These are phyloP conservation scores for Temnothorax unifasciatus DNA, from an alignment of 2,888 invertebrate species.

Conservation along the genomic window DNA sequence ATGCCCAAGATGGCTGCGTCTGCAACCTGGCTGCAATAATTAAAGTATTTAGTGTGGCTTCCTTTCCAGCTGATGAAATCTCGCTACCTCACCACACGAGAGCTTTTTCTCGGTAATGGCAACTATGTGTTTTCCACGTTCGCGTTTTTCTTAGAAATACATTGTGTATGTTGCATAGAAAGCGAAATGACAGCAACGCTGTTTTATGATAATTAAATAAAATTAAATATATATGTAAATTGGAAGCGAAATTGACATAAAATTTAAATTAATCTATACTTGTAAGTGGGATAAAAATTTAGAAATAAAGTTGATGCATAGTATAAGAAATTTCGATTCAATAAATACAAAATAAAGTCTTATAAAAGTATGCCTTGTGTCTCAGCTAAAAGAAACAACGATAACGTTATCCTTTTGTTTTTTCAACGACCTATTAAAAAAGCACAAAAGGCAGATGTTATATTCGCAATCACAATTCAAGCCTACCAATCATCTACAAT, in stretches of 20 bases:
- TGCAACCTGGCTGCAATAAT: constrained; percentile 72
- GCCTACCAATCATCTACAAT: too few relatives aligned
- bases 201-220: not conserved
- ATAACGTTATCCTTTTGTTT: not conserved
- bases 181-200: not conserved
- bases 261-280: not conserved
- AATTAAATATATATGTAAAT: not conserved
- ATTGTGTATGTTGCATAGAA: not conserved
- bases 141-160: constrained; percentile 20
- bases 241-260: not conserved
- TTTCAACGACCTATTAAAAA: constrained; percentile 23
- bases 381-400: not conserved
- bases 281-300: not conserved
- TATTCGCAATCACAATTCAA: constrained; percentile 20
- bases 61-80: constrained; percentile 54
- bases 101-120: constrained; percentile 47
- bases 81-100: constrained; percentile 43
- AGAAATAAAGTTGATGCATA: not conserved
- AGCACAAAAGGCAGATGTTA: not conserved
- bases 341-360: not conserved
- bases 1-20: constrained; percentile 69
- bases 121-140: constrained; percentile 30
- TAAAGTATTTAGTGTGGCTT: constrained; percentile 64
- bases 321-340: not conserved
- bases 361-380: not conserved